Conservation (phyloP, 2,797 vertebrate species). For the Acanthopagrus latus region DNA sequence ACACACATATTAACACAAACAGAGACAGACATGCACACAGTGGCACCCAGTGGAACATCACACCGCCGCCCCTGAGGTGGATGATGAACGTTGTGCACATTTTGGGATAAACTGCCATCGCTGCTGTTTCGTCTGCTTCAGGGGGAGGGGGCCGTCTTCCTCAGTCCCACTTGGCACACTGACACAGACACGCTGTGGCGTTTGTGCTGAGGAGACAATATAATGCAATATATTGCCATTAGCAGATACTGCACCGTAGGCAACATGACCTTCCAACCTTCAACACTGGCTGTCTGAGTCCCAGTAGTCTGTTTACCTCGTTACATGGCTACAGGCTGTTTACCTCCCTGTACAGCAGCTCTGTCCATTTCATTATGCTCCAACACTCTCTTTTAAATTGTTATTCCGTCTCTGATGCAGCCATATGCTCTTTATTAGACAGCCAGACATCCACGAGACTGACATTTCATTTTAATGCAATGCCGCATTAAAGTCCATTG, state of each 20-base stretch:
- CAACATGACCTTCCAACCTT: slow-evolving; percentile 79
- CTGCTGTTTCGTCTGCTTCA: slow-evolving; percentile 74
- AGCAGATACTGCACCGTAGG: slow-evolving; percentile 73
- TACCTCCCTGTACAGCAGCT: slow-evolving; percentile 37
- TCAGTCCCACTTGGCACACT: slow-evolving; percentile 77
- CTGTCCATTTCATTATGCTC: slow-evolving; percentile 54
- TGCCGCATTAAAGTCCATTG: neutral
- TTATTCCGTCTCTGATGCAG: slow-evolving; percentile 23
- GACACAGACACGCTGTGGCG: slow-evolving; percentile 65
- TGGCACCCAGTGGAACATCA: slow-evolving; percentile 49
- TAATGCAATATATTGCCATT: slow-evolving; percentile 80
- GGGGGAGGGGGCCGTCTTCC: slow-evolving; percentile 23
- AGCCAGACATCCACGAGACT: slow-evolving; percentile 18
- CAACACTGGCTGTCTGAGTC: slow-evolving; percentile 65
- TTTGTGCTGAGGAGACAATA: slow-evolving; percentile 79
- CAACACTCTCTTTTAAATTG: slow-evolving; percentile 25
- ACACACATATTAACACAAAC: slow-evolving; percentile 37
- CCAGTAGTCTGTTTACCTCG: slow-evolving; percentile 68
- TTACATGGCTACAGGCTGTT: slow-evolving; percentile 59
- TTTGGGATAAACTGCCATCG: slow-evolving; percentile 68
- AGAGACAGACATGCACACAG: slow-evolving; percentile 35
- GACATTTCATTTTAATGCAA: slow-evolving; percentile 36
- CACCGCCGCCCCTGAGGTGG: slow-evolving; percentile 57
- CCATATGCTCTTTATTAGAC: slow-evolving; percentile 43
- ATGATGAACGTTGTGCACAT: slow-evolving; percentile 64